Base-by-base conservation (phyloP, 2,113 vertebrate genomes). In the Saiga tatarica region DNA sequence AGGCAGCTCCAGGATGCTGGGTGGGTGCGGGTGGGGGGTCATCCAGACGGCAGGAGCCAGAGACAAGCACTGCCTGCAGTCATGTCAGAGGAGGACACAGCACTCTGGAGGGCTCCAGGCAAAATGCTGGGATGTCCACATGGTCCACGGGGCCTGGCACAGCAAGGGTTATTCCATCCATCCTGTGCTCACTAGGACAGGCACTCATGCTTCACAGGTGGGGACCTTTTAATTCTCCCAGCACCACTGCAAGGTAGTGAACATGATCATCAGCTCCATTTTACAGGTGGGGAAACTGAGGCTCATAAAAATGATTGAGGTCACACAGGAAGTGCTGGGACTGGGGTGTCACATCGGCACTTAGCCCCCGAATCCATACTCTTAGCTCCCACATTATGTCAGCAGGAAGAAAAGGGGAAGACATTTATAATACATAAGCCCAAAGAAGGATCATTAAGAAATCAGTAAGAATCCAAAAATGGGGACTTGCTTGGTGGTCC, bases 51-150 rank as follows among this genome's bases (percentile, higher is more conserved):
- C 13, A 45, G 50, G 33, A 87, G 84, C 87, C 90, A 94, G 71
- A 36, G 23, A 30, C 4, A 90, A 62, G 76, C 82, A 45, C 7
- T 12, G n/a, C 39, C 45, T 62, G 87, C 52, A 85, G 11, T 74
- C 87, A 60, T 21, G 76, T 47, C 83, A 59, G 84, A 87, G 1
- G 84, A 94, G 81, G 62, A 60, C 39, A 71, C 6, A 4, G 71
- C 1, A 19, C 39, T 59, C 6, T 4, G 45, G 33, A 30, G 1
- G 62, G 71, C 84, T 82, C 36, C 4, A 6, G 53, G 26, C 74
- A 21, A 50, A 26, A 33, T 60, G 55, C 47, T 9, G 1, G 30
- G 1, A 53, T 8, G 14, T 9, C 42, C 8, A 6, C 0, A 0
- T 0, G 0, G 45, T 59, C 87, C 4, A 3, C 16, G 26, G 33